Base-by-base conservation (phyloP, 2,113 vertebrate genomes). In the Phrynosoma platyrhinos region DNA sequence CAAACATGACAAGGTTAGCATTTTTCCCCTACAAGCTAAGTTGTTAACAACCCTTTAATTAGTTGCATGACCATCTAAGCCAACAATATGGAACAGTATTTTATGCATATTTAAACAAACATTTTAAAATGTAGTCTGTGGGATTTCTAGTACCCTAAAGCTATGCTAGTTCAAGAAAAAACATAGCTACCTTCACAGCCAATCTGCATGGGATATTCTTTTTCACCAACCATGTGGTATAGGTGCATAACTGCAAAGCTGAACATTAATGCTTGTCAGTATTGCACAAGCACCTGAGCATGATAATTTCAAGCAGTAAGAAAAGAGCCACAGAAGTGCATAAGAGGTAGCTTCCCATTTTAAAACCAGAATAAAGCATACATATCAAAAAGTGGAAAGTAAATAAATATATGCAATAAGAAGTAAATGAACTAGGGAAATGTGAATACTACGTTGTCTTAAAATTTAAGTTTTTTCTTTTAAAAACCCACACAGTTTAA, bases 1-100 rank as follows among this genome's bases (percentile, higher is more conserved):
- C 53, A 94, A 84, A 95, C 90, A 87, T 91, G 97, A 98, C 98
- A 99, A 98, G 97, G 98, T 98, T 99, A 98, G 98, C 98, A 99
- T 93, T 96, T 97, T 96, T 89, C 52, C 77, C 92, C 47, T 47
- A 92, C 88, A 85, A 94, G 84, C 18, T 94, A 93, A 27, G 27
- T 71, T 90, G 74, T 58, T 78, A 68, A 85, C 68, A 81, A 86
- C 83, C 92, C 83, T 90, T 90, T 83, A 9, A 89, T n/a, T 42
- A 82, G 62, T 79, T 79, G 52, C 36, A 42, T 75, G 78, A 85
- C 79, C 2, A 90, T 0, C 30, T 69, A 88, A 55, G 79, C 85
- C 87, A 94, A 79, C 74, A 92, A 7, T 88, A 58, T 86, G 3
- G 32, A 93, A 0, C 12, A 83, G 86, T 72, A 90, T 83, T 82